A percentile compares a stretch with the other conserved stretches of the same genome.
Evolutionary conservation across 2,888 invertebrate species (phyloP).

Genomic region (Brachypterus glaber): DNA sequence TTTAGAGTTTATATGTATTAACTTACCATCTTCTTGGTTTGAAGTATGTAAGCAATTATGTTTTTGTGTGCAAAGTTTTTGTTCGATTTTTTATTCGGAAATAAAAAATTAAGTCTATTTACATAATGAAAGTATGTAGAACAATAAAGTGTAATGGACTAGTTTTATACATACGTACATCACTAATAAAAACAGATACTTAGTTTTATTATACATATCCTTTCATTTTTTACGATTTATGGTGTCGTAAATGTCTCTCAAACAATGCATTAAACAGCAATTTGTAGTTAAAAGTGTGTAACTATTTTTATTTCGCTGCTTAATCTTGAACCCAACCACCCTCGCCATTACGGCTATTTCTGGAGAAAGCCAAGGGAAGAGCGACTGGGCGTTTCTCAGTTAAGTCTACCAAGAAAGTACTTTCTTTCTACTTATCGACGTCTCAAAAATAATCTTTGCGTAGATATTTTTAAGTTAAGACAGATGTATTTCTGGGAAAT

Average conservation of each 20-base stretch:
- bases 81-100: too few species aligned
- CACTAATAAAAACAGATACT: conserved; percentile 26
- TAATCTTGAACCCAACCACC: conserved; percentile 15
- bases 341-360: background rate
- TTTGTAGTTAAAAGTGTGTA: conserved; percentile 14
- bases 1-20: too few species aligned
- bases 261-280: conserved; percentile 23
- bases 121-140: conserved; percentile 1
- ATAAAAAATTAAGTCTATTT: background rate
- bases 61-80: too few species aligned
- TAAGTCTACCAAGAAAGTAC: conserved; percentile 20
- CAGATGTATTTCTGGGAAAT: conserved; percentile 31
- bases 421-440: conserved; percentile 25
- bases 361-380: background rate
- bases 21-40: too few species aligned
- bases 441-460: conserved; percentile 24
- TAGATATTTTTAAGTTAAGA: conserved; percentile 29
- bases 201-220: conserved; percentile 26
- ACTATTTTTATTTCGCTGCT: conserved; percentile 22
- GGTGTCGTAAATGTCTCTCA: conserved; percentile 24
- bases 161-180: conserved; percentile 3
- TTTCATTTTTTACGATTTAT: conserved; percentile 28
- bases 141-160: conserved; percentile 3
- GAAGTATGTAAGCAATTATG: too few species aligned
- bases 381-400: conserved; percentile 12